Base-by-base conservation (phyloP, 2,113 vertebrate species). In the Triplophysa dalaica region DNA sequence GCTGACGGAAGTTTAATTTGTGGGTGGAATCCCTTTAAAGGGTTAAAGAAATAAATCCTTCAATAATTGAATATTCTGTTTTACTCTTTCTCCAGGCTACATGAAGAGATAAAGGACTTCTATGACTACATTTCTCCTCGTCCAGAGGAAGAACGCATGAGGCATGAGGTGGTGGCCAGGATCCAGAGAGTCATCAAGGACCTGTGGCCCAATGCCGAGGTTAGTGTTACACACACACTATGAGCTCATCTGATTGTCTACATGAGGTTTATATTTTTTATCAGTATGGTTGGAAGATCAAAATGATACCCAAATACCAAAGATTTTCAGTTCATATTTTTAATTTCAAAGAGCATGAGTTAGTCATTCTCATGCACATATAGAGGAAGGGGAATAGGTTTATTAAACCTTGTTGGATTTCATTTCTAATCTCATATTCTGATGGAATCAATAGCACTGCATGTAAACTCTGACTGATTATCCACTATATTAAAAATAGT, bases 41-140 rank as follows among this genome's bases (percentile, higher is more conserved):
- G 26, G 2, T 22, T 61, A 22, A 21, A 56, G 26, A 10, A 22
- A 43, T 60, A 3, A 43, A 3, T 60, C 26, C n/a, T 72, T 60
- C 2, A 24, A 1, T 8, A 52, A 52, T 8, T 26, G 17, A 45
- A 24, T 45, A 45, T 74, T 74, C 41, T 74, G 38, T 74, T 45
- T 22, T 10, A 9, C 17, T 62, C 14, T 62, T 29, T 82, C 2
- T 70, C 29, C 61, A 99, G 97, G 82, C 93, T 99, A 74, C 96
- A 99, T 79, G 97, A 99, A 90, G 98, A 99, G 89, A 98, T 99
- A 85, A 94, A 91, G 80, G 97, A 99, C 87, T 99, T 98, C 84
- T 98, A 95, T 74, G 94, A 95, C 22, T 99, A 98, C 81, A 98
- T 99, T 92, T 99, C 97, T 83, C 95, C 97, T 9, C 92, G 95